Conservation (phyloP, 2,113 vertebrate species). For the Misgurnus anguillicaudatus region DNA sequence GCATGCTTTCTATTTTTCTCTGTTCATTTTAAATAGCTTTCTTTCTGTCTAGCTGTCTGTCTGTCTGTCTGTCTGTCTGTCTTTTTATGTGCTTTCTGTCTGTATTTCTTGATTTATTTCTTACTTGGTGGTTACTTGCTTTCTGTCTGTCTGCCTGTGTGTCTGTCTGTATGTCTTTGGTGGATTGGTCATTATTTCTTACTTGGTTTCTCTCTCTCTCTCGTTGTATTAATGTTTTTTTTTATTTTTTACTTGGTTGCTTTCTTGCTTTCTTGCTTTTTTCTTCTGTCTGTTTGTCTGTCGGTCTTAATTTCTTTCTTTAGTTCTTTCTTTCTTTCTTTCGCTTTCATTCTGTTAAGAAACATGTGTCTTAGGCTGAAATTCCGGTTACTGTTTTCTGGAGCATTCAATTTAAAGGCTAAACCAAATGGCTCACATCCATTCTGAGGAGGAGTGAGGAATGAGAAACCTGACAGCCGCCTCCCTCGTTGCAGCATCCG, state of each 20-base stretch:
- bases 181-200: background rate
- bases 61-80: background rate
- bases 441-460: conserved; percentile 23
- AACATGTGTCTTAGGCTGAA: background rate
- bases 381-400: conserved; percentile 1
- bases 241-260: no score
- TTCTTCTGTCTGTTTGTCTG: background rate
- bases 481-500: conserved; percentile 35
- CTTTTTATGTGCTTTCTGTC: background rate
- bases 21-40: background rate
- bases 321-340: background rate
- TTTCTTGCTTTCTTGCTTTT: no score
- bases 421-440: conserved; percentile 11
- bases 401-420: conserved; percentile 12
- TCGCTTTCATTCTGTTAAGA: background rate
- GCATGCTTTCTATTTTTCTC: background rate
- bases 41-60: background rate
- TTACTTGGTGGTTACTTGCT: background rate
- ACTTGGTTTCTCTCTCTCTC: background rate
- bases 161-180: background rate
- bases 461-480: conserved; percentile 17
- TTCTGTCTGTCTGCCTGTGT: background rate
- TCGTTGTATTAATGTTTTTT: background rate
- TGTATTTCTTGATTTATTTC: background rate
- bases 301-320: no score